These are phyloP conservation scores for Apoderus coryli DNA, from an alignment of 2,888 invertebrate species.

Conservation along the genomic window DNA sequence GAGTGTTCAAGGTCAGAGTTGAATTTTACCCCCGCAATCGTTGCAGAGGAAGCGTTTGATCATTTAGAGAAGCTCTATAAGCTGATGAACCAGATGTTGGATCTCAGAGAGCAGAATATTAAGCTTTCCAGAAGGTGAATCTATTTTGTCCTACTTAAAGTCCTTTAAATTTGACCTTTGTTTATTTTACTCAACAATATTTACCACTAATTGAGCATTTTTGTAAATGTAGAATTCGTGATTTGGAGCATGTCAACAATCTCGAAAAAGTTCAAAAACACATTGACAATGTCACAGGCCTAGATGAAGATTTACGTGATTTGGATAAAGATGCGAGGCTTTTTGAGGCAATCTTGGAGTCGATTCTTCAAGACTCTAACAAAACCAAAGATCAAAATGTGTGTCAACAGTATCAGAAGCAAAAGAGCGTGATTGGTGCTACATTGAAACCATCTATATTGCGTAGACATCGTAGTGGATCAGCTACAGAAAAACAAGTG, in stretches of 20 bases:
- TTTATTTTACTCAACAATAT: too few relatives aligned
- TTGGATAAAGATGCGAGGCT: slow-evolving; percentile 47
- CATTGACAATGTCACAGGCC: slow-evolving; percentile 27
- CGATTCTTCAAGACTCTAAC: slow-evolving; percentile 38
- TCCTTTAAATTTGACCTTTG: too few relatives aligned
- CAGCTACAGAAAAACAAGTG: slow-evolving; percentile 35
- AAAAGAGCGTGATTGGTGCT: slow-evolving; percentile 27
- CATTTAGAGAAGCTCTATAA: slow-evolving; percentile 66
- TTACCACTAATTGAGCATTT: too few relatives aligned
- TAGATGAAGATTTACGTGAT: slow-evolving; percentile 38
- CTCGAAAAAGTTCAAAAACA: slow-evolving; percentile 44
- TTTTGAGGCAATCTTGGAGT: slow-evolving; percentile 46
- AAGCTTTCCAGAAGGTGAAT: slow-evolving; percentile 38
- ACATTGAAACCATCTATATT: slow-evolving; percentile 35
- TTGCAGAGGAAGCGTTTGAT: slow-evolving; percentile 53
- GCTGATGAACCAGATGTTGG: slow-evolving; percentile 61
- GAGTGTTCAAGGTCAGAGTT: slow-evolving; percentile 36
- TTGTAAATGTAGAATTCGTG: slow-evolving; percentile 45
- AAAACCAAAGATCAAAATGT: slow-evolving; percentile 12
- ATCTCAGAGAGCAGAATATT: slow-evolving; percentile 56
- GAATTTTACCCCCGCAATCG: slow-evolving; percentile 40
- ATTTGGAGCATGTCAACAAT: slow-evolving; percentile 56
- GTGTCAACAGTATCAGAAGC: too few relatives aligned
- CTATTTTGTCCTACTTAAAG: too few relatives aligned
- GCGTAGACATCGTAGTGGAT: slow-evolving; percentile 42